These are phyloP conservation scores for Cydia pomonella DNA, from an alignment of 1,140 invertebrate species.

Conservation along the genomic window DNA sequence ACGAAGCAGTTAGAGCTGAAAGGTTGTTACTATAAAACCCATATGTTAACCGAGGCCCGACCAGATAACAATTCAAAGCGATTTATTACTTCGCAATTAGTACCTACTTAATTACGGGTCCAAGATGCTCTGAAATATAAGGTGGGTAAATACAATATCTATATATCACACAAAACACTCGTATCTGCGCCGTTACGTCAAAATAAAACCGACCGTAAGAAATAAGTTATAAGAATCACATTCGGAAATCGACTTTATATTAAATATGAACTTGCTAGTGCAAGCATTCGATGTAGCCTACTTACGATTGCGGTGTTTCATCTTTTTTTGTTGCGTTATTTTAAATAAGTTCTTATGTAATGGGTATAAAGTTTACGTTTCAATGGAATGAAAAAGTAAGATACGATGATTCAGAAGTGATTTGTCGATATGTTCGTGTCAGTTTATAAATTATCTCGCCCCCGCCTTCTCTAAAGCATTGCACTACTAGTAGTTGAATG, in stretches of 20 bases:
- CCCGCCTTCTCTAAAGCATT: conserved; percentile 10
- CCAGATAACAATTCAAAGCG: conserved; percentile 14
- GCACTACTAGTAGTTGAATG: background rate
- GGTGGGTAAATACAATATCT: conserved; percentile 5
- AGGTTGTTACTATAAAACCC: conserved; percentile 10
- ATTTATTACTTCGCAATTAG: conserved; percentile 8
- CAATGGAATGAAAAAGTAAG: background rate
- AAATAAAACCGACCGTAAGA: background rate
- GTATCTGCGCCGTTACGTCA: background rate
- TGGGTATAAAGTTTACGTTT: background rate
- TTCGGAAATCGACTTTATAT: background rate
- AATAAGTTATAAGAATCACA: background rate
- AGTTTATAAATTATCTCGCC: conserved; percentile 1
- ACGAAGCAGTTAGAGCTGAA: background rate
- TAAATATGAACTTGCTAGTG: background rate
- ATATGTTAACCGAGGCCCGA: conserved; percentile 6
- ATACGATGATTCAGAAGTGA: background rate
- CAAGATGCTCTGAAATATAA: background rate
- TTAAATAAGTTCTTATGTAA: background rate
- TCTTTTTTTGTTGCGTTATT: background rate
- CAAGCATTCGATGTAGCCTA: background rate
- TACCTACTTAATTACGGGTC: background rate
- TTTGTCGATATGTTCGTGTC: background rate
- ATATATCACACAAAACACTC: background rate
- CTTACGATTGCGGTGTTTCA: background rate